Base-by-base conservation (phyloP, 1,140 invertebrate genomes). In the Aethina tumida region DNA sequence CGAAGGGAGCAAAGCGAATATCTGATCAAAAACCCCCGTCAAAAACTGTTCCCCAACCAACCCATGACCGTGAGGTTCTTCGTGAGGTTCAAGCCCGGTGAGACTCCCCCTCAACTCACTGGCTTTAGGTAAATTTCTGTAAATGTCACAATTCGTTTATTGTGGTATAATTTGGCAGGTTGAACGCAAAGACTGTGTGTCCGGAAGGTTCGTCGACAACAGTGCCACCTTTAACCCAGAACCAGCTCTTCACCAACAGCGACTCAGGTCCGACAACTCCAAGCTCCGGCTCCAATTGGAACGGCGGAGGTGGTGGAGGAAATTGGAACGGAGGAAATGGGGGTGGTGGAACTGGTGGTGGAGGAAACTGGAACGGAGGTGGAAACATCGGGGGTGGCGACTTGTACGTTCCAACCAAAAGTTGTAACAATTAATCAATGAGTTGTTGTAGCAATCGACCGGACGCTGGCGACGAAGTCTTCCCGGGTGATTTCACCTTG, bases 1-100 rank as follows among this genome's bases (percentile, higher is more conserved):
- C 54, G 53, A 0, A 39, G 49, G 7, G 56, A 63, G 28, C 56
- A 60, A 40, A 56, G 38, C 24, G 55, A 55, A 17, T 63, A 56
- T 35, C 22, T 58, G 17, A 50, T 63, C 12, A 55, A 55, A 37
- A 59, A 60, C 32, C 50, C 43, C 1, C 49, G 51, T 13, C 46
- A 53, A 13, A 50, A 53, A 31, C 18, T 62, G 5, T 31, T 34
- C 27, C 31, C 57, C 2, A 52, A 53, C 21, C 41, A 40, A 6
- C 50, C 56, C 5, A 35, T 45, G 4, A 32, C 49, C 5, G 19
- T 62, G 2, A 35, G 55, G n/a, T 62, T 62, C 43, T 62, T 52
- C 25, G 39, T 61, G 5, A 57, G 52, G 30, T 59, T 55, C 36
- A 46, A 60, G 40, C 35, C 50, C n/a, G 44, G 19, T 9, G 39